These are phyloP conservation scores for Diplolepis rosae DNA, from an alignment of 2,888 invertebrate genomes.

Conservation along the genomic window DNA sequence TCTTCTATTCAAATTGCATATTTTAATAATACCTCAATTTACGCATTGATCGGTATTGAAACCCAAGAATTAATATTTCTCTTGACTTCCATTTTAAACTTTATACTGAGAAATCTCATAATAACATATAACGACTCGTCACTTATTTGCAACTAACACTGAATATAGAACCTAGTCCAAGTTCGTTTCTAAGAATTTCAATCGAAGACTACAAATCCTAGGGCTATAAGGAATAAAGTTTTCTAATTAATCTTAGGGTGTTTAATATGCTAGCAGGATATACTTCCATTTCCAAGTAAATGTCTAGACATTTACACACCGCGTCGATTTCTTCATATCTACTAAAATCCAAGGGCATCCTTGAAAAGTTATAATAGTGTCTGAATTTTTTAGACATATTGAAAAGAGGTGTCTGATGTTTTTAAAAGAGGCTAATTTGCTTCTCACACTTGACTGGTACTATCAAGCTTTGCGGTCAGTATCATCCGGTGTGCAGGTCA, in stretches of 20 bases:
- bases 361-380: neutral
- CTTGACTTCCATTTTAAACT: no score
- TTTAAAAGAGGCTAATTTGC: no score
- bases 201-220: neutral
- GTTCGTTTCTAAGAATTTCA: slow-evolving; percentile 7
- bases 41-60: no score
- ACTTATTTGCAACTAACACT: neutral
- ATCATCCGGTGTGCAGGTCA: slow-evolving; percentile 49
- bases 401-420: neutral
- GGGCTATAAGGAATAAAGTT: neutral
- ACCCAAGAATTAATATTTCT: no score
- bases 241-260: slow-evolving; percentile 1
- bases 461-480: slow-evolving; percentile 44
- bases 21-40: no score
- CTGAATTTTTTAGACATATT: slow-evolving; percentile 4
- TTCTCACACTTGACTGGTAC: neutral
- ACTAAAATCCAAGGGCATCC: neutral
- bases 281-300: no score
- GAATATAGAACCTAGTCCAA: slow-evolving; percentile 2
- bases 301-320: neutral
- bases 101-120: neutral
- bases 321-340: neutral
- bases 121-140: neutral
- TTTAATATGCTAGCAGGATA: neutral
- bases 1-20: no score